Percentiles rank a stretch among this genome's conserved stretches.
Evolutionary conservation across 2,797 vertebrate genomes (phyloP).

Genomic region (Vireo griseus): DNA sequence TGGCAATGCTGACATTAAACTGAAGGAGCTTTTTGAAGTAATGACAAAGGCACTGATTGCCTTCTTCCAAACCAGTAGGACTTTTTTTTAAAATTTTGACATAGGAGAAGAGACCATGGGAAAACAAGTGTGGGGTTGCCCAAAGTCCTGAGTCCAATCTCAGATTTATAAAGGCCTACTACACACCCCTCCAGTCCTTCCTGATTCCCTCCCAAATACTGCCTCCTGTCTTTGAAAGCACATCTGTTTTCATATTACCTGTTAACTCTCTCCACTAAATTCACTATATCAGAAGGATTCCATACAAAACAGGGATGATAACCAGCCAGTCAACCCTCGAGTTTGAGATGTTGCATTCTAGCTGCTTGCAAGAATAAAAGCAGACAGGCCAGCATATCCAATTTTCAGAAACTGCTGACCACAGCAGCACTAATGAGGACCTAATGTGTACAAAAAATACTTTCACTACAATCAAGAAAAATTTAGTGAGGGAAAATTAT

Average conservation of each 20-base stretch:
- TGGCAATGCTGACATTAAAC: constrained; percentile 61
- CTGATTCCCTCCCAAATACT: not conserved
- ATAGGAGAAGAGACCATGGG: not conserved
- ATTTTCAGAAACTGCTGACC: constrained; percentile 66
- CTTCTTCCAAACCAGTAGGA: constrained; percentile 34
- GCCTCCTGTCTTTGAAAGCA: not conserved
- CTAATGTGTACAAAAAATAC: constrained; percentile 1
- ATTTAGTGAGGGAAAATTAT: not conserved
- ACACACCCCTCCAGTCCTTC: not conserved
- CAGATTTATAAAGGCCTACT: not conserved
- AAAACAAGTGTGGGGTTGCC: not conserved
- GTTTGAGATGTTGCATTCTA: constrained; percentile 13
- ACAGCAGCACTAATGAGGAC: constrained; percentile 20
- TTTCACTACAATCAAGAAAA: not conserved
- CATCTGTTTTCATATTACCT: not conserved
- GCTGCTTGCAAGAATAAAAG: constrained; percentile 29
- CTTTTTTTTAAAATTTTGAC: not conserved
- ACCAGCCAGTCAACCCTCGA: not conserved
- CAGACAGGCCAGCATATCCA: not conserved
- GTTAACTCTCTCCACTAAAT: not conserved
- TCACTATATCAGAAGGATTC: not conserved
- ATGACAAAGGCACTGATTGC: constrained; percentile 71
- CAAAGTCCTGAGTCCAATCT: not conserved
- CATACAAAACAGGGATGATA: not conserved
- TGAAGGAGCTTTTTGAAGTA: constrained; percentile 61